Percentiles rank a stretch among this genome's conserved stretches.
These are phyloP conservation scores for Drosophila pseudoobscura DNA, from an alignment of 1,140 invertebrate genomes.

Conservation along the genomic window DNA sequence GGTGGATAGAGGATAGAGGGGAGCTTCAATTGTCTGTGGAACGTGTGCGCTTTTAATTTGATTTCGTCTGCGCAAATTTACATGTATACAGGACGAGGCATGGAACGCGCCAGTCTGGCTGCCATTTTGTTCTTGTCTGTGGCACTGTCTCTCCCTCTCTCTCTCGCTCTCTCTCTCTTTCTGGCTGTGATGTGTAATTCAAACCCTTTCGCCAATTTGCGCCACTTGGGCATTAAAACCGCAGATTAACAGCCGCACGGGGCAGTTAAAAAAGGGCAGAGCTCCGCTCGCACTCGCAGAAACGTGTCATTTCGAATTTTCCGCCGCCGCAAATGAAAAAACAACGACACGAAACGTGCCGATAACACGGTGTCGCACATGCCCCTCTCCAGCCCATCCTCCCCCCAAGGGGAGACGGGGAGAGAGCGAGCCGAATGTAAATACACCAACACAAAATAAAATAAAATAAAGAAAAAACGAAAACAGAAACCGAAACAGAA, in stretches of 20 bases:
- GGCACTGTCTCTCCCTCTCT: slow-evolving; percentile 11
- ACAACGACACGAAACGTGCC: slow-evolving; percentile 73
- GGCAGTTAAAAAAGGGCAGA: slow-evolving; percentile 66
- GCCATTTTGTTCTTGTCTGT: slow-evolving; percentile 41
- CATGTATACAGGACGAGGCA: slow-evolving; percentile 53
- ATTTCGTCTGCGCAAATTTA: slow-evolving; percentile 77
- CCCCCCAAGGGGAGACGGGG: slow-evolving; percentile 13
- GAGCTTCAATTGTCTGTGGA: slow-evolving; percentile 49
- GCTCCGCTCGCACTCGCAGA: slow-evolving; percentile 44
- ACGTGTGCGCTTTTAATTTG: slow-evolving; percentile 77
- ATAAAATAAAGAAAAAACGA: slow-evolving; percentile 37
- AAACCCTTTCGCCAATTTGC: slow-evolving; percentile 80
- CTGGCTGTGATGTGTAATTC: slow-evolving; percentile 48
- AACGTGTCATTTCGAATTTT: slow-evolving; percentile 80
- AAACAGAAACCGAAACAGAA: slow-evolving; percentile 58
- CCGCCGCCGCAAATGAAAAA: slow-evolving; percentile 45
- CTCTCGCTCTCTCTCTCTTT: slow-evolving; percentile 24
- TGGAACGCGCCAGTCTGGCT: slow-evolving; percentile 36
- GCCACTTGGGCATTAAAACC: slow-evolving; percentile 78
- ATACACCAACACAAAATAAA: slow-evolving; percentile 53
- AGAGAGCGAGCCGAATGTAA: slow-evolving; percentile 52
- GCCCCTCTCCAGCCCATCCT: slow-evolving; percentile 8
- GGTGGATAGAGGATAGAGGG: slow-evolving; percentile 1
- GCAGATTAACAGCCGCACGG: slow-evolving; percentile 77
- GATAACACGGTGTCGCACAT: slow-evolving; percentile 79